Percentiles rank a stretch among this genome's conserved stretches.
Evolutionary conservation across 2,888 invertebrate species (phyloP).

Genomic region (Steinernema hermaphroditum): DNA sequence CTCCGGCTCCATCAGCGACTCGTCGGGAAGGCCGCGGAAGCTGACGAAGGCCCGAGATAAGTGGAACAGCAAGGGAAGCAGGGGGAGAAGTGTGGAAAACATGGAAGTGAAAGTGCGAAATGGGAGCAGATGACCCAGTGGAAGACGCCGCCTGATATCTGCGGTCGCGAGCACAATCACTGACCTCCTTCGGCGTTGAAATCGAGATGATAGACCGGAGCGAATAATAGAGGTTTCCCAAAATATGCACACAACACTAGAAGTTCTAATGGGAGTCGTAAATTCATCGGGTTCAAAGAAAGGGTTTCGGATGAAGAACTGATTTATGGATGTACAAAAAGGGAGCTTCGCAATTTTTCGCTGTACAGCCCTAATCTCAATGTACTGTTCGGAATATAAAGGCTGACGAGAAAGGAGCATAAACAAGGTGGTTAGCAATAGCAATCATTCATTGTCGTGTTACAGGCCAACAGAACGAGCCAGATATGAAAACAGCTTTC

Average conservation of each 20-base stretch:
- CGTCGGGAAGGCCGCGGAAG: slow-evolving; percentile 1
- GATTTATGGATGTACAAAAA: too few relatives aligned
- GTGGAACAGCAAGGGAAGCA: neutral
- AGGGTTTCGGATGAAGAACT: too few relatives aligned
- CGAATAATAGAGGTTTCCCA: neutral
- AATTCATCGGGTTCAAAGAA: too few relatives aligned
- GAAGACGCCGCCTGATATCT: neutral
- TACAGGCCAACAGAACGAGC: too few relatives aligned
- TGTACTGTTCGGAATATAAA: too few relatives aligned
- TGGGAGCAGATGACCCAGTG: neutral
- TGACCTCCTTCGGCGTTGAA: slow-evolving; percentile 3
- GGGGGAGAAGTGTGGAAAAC: neutral
- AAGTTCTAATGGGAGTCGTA: too few relatives aligned
- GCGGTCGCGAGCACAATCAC: slow-evolving; percentile 4
- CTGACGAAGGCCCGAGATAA: neutral
- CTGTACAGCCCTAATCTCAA: too few relatives aligned
- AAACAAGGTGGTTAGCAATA: too few relatives aligned
- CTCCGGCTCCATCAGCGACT: neutral
- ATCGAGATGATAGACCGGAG: neutral
- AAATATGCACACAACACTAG: neutral
- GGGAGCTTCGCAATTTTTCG: too few relatives aligned
- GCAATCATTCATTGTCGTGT: too few relatives aligned
- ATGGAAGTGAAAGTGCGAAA: neutral
- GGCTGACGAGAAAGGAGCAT: too few relatives aligned
- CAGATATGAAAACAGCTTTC: too few relatives aligned